Evolutionary conservation across 2,888 invertebrate species (phyloP).

Genomic region (Eupeodes luniger): DNA sequence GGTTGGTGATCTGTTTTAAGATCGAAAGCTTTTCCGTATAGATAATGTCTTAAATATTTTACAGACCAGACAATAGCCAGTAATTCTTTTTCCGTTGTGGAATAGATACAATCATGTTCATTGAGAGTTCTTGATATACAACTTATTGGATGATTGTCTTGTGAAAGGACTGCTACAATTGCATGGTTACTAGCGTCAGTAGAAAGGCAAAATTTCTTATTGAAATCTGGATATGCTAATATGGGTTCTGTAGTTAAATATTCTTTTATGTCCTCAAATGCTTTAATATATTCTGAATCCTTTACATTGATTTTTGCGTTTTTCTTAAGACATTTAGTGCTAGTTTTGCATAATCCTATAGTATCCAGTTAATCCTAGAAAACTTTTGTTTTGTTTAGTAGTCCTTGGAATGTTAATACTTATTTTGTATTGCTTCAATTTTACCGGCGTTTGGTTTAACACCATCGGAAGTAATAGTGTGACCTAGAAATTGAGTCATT

Average conservation of each 20-base stretch:
- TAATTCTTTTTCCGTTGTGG: background rate
- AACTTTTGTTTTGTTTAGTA: slow-evolving; percentile 13
- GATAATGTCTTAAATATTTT: background rate
- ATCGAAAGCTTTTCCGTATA: background rate
- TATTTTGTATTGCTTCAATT: slow-evolving; percentile 2
- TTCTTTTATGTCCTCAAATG: background rate
- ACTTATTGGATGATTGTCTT: background rate
- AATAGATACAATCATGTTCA: background rate
- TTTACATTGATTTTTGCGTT: background rate
- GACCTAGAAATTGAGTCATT: background rate
- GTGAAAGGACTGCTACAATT: background rate
- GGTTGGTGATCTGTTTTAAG: background rate
- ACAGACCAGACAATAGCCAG: background rate
- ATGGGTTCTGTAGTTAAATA: background rate
- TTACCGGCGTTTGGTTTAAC: background rate
- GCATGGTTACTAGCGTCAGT: background rate
- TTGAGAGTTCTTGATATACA: background rate
- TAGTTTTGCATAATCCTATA: no score
- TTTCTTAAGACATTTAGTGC: background rate
- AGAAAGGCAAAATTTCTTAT: background rate
- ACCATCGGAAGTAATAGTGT: background rate
- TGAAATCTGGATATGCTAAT: background rate
- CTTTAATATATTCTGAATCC: background rate
- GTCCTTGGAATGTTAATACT: background rate
- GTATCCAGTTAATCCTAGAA: background rate